Percentiles rank a stretch among this genome's conserved stretches.
phyloP scores from a whole-genome alignment of 2,113 vertebrate species.

The Ophiodon elongatus region DNA sequence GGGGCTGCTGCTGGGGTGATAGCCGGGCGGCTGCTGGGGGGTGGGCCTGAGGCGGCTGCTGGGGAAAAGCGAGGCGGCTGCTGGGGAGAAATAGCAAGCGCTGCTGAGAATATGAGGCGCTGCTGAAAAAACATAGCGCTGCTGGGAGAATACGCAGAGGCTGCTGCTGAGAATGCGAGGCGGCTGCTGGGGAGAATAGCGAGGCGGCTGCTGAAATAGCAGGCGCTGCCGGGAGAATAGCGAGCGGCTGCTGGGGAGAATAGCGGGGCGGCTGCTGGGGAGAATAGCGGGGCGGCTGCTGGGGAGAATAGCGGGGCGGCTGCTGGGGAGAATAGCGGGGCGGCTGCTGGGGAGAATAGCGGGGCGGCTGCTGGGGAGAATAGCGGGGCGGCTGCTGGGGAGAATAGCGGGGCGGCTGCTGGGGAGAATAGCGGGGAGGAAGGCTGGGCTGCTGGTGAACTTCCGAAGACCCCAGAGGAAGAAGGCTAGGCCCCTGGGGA shows the following conservation, averaged over 20 bases:
- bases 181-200: not conserved
- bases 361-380: not conserved
- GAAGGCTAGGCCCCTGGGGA: too few species aligned
- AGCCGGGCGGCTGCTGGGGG: too few species aligned
- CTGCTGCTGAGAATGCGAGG: not conserved
- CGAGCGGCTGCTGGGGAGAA: not conserved
- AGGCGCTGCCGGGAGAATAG: not conserved
- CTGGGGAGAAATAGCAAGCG: too few species aligned
- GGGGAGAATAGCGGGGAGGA: too few species aligned
- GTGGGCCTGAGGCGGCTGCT: too few species aligned
- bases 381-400: fast-evolving
- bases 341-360: not conserved
- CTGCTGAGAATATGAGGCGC: too few species aligned
- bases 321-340: not conserved
- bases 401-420: not conserved
- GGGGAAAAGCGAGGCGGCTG: too few species aligned
- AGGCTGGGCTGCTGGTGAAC: too few species aligned
- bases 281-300: not conserved
- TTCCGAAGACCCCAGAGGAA: too few species aligned
- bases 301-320: not conserved
- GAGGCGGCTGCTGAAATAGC: not conserved
- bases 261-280: not conserved
- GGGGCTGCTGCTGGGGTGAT: too few species aligned
- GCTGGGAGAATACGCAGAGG: too few species aligned
- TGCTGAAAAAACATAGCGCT: too few species aligned